phyloP scores from a whole-genome alignment of 2,888 invertebrate species.

The Cephus nigrinus region DNA sequence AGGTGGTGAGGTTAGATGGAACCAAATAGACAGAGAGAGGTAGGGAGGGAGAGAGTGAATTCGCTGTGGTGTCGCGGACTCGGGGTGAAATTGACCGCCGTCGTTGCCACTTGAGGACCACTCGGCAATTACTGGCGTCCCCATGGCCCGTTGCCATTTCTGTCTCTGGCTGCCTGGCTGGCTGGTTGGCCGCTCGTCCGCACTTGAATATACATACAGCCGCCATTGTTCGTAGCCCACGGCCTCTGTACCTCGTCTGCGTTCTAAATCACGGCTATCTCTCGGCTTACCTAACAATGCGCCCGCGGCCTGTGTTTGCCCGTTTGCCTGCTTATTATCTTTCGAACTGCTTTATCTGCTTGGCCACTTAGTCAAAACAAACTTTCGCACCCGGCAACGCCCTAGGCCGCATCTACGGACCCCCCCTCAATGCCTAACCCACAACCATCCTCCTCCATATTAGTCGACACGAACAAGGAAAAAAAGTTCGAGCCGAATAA shows the following conservation, averaged over 20 bases:
- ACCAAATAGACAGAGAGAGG: slow-evolving; percentile 15
- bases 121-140: slow-evolving; percentile 53
- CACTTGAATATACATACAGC: slow-evolving; percentile 34
- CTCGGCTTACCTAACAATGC: slow-evolving; percentile 58
- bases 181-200: slow-evolving; percentile 31
- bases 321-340: slow-evolving; percentile 2
- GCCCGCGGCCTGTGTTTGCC: slow-evolving; percentile 29
- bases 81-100: slow-evolving; percentile 51
- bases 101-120: slow-evolving; percentile 53
- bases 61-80: neutral
- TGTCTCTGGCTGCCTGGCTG: slow-evolving; percentile 26
- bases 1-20: slow-evolving; percentile 23
- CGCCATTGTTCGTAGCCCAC: slow-evolving; percentile 1
- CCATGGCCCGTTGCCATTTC: slow-evolving; percentile 50
- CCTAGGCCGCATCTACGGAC: neutral
- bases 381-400: slow-evolving; percentile 2
- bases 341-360: slow-evolving; percentile 1
- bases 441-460: neutral
- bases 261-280: slow-evolving; percentile 59
- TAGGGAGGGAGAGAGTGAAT: neutral
- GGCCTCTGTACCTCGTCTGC: slow-evolving; percentile 8
- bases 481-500: neutral
- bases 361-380: neutral
- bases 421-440: neutral
- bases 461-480: neutral